phyloP scores from a whole-genome alignment of 2,888 invertebrate species.

The Antitype chi region DNA sequence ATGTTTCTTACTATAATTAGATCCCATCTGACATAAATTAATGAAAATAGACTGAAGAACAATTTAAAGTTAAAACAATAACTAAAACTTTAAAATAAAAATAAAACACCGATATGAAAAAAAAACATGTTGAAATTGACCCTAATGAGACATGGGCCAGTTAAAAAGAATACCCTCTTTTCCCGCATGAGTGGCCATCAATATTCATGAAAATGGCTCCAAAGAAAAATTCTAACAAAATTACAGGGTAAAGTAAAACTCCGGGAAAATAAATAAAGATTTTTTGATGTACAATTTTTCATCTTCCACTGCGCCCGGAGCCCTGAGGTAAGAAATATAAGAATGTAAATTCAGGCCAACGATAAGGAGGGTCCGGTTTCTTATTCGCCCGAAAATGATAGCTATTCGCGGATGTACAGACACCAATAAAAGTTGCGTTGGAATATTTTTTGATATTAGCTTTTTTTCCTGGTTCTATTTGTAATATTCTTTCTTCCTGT shows the following conservation, averaged over 20 bases:
- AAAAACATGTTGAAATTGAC: no score
- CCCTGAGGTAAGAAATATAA: conserved; percentile 61
- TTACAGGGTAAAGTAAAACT: conserved; percentile 37
- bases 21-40: no score
- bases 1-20: no score
- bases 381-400: conserved; percentile 65
- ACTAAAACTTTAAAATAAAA: no score
- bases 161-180: conserved; percentile 19
- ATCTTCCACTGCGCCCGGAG: conserved; percentile 48
- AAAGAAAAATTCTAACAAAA: conserved; percentile 32
- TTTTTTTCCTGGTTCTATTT: conserved; percentile 19
- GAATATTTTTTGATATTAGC: conserved; percentile 1
- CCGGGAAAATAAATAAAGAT: conserved; percentile 58
- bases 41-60: no score
- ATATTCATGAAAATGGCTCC: conserved; percentile 41
- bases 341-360: conserved; percentile 70
- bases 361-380: conserved; percentile 67
- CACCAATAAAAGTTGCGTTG: conserved; percentile 26
- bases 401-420: conserved; percentile 51
- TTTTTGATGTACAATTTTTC: conserved; percentile 63
- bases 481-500: neutral
- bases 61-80: no score
- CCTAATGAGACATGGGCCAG: conserved; percentile 31
- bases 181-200: conserved; percentile 32
- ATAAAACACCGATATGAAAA: no score